These are phyloP conservation scores for Chaenocephalus aceratus DNA, from an alignment of 2,113 vertebrate species.

Conservation along the genomic window DNA sequence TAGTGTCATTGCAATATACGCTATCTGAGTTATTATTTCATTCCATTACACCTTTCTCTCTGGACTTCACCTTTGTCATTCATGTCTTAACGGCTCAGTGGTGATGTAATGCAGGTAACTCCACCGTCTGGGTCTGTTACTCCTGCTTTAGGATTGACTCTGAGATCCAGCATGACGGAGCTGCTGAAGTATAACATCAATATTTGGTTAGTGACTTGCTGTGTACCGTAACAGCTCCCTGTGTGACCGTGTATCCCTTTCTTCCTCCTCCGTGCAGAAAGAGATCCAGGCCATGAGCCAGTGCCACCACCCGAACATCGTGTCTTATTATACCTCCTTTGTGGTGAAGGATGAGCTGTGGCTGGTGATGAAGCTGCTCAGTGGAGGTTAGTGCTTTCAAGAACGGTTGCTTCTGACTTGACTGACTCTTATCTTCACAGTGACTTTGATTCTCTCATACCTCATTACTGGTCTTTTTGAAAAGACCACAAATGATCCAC, in stretches of 20 bases:
- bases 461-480: not conserved
- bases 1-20: not conserved
- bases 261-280: slow-evolving; percentile 86
- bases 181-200: slow-evolving; percentile 1
- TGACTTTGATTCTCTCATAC: slow-evolving; percentile 27
- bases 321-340: slow-evolving; percentile 97
- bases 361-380: slow-evolving; percentile 97
- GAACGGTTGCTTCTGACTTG: not conserved
- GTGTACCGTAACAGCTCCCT: not conserved
- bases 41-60: not conserved
- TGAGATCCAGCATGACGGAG: not conserved
- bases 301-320: slow-evolving; percentile 96
- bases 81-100: slow-evolving; percentile 29
- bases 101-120: slow-evolving; percentile 52
- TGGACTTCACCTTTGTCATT: not conserved
- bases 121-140: slow-evolving; percentile 36
- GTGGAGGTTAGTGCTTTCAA: slow-evolving; percentile 90
- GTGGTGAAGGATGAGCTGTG: slow-evolving; percentile 98
- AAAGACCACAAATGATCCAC: not conserved
- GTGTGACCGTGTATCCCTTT: slow-evolving; percentile 12
- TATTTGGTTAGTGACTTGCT: not conserved
- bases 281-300: slow-evolving; percentile 99
- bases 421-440: slow-evolving; percentile 1
- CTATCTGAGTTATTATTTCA: not conserved
- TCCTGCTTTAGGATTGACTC: slow-evolving; percentile 24